Conservation (phyloP, 2,797 vertebrate genomes). For the Trachops cirrhosus region DNA sequence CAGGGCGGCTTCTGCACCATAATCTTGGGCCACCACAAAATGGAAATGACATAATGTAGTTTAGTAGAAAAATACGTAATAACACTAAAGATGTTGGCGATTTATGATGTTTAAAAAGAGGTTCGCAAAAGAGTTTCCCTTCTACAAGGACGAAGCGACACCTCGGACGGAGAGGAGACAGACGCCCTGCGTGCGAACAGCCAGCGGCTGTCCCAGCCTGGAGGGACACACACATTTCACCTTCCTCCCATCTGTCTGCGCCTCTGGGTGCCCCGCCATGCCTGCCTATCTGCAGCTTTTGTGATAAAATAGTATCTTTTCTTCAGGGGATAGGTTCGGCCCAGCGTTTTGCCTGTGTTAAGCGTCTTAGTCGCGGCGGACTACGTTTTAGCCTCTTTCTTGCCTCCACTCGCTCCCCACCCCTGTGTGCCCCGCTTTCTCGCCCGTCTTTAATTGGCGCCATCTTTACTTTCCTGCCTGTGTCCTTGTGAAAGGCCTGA, state of each 20-base stretch:
- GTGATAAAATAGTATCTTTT: not conserved
- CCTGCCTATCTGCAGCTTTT: not conserved
- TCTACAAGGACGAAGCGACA: not conserved
- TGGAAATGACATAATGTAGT: not conserved
- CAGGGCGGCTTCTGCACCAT: not conserved
- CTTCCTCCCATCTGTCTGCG: not conserved
- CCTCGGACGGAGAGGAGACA: not conserved
- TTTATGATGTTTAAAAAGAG: not conserved
- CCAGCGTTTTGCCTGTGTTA: not conserved
- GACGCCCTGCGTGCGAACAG: not conserved
- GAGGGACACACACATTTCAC: not conserved
- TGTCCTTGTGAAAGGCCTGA: slow-evolving; percentile 18
- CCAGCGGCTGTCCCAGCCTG: too few species aligned
- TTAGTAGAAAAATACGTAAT: not conserved
- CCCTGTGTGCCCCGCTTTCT: not conserved
- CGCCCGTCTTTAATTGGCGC: not conserved
- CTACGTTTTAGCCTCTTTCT: not conserved
- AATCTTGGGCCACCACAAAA: not conserved
- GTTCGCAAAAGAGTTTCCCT: not conserved
- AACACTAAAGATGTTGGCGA: not conserved
- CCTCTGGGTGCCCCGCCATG: not conserved
- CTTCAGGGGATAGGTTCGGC: not conserved
- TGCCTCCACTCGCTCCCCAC: not conserved
- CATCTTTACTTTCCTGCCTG: slow-evolving; percentile 21
- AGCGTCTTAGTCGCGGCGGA: not conserved